A percentile compares a stretch with the other conserved stretches of the same genome.
phyloP scores from a whole-genome alignment of 2,888 invertebrate genomes.

The Scaptodrosophila latifasciaeformis region DNA sequence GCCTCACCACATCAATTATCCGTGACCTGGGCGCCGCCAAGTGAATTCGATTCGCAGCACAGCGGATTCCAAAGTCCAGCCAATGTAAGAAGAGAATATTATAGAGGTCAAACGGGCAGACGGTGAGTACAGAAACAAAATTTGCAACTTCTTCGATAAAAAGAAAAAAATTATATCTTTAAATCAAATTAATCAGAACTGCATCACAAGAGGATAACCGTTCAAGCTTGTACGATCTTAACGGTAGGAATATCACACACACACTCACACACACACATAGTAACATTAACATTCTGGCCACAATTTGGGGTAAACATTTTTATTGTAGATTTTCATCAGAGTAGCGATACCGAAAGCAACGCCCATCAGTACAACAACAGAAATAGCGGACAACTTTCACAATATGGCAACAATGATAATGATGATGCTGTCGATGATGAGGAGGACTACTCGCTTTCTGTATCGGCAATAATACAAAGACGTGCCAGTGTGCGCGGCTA shows the following conservation, averaged over 20 bases:
- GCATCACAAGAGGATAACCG: constrained; percentile 55
- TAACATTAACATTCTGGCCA: background rate
- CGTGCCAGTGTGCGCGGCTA: constrained; percentile 84
- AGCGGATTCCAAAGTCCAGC: constrained; percentile 66
- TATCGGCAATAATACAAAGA: constrained; percentile 88
- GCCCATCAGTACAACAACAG: constrained; percentile 24
- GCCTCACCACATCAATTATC: constrained; percentile 74
- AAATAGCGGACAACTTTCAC: constrained; percentile 37
- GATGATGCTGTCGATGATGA: constrained; percentile 77
- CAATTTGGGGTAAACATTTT: background rate
- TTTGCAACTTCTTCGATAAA: too few relatives aligned
- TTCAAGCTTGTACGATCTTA: constrained; percentile 47
- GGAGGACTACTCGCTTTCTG: constrained; percentile 90
- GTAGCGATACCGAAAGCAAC: constrained; percentile 45
- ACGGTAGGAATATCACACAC: constrained; percentile 36
- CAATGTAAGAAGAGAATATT: constrained; percentile 53
- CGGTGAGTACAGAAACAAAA: constrained; percentile 45
- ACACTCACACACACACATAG: background rate
- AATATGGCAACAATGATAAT: constrained; percentile 20
- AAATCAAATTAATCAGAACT: constrained; percentile 45
- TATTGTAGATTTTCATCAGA: constrained; percentile 30
- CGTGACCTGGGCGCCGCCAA: constrained; percentile 74
- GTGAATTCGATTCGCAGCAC: constrained; percentile 55
- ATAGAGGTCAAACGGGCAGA: constrained; percentile 51
- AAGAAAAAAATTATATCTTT: background rate